These are phyloP conservation scores for Acanthosepion lycidas DNA, from an alignment of 2,888 invertebrate genomes.

Conservation along the genomic window DNA sequence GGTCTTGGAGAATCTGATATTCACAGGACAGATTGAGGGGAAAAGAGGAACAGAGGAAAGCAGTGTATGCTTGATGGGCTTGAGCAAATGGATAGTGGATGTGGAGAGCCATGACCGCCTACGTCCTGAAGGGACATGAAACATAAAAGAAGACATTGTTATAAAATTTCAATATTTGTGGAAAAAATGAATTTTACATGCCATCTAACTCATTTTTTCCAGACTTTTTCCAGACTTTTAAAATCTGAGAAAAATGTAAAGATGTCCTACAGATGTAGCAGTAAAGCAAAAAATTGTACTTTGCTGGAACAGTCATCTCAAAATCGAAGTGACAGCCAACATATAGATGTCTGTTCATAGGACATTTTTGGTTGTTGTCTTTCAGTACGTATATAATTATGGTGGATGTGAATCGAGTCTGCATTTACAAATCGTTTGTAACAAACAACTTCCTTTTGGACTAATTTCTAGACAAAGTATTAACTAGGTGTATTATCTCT, in stretches of 20 bases:
- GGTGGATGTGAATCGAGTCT: background rate
- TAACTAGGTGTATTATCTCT: background rate
- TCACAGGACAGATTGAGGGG: no score
- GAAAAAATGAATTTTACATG: no score
- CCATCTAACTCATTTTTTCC: no score
- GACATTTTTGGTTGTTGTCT: background rate
- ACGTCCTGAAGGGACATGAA: no score
- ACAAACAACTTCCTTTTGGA: conserved; percentile 16
- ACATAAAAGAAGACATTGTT: no score
- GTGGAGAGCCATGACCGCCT: no score
- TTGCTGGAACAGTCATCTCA: background rate
- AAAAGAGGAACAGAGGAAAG: no score
- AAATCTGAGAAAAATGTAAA: background rate
- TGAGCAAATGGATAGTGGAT: no score
- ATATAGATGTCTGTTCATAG: background rate
- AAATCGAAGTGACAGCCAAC: background rate
- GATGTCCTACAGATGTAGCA: background rate
- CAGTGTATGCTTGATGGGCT: no score
- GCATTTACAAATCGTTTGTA: background rate
- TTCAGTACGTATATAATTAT: background rate
- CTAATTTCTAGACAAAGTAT: conserved; percentile 1
- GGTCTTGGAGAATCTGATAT: no score
- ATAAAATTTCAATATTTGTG: no score
- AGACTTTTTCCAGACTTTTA: background rate
- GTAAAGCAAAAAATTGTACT: background rate